Conservation (phyloP, 1,140 invertebrate genomes). For the Drusus annulatus region DNA sequence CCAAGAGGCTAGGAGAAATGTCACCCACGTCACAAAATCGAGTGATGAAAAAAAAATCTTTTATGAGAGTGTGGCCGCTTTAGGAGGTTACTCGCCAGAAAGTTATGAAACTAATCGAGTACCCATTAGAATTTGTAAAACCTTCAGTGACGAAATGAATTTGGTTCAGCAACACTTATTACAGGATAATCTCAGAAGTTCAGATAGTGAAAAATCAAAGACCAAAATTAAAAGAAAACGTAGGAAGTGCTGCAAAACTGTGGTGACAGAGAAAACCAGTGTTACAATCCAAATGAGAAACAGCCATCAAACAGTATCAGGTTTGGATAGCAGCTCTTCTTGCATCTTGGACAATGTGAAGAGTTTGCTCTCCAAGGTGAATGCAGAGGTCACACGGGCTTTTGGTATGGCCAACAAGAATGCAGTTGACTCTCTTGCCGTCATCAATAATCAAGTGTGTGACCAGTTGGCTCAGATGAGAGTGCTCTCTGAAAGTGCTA, state of each 20-base stretch:
- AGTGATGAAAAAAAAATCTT: background rate
- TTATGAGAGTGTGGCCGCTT: no score
- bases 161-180: no score
- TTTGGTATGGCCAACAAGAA: conserved; percentile 14
- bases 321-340: background rate
- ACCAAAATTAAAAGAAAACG: background rate
- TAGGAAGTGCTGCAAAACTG: conserved; percentile 22
- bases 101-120: no score
- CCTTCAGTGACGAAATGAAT: no score
- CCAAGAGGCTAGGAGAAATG: background rate
- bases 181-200: no score
- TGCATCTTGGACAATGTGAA: conserved; percentile 21
- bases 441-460: conserved; percentile 8
- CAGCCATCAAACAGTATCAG: background rate
- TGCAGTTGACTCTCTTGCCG: background rate
- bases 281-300: conserved; percentile 20
- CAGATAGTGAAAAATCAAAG: background rate
- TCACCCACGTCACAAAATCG: background rate
- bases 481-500: conserved; percentile 2
- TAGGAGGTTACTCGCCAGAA: no score
- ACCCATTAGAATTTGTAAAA: no score
- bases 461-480: conserved; percentile 13
- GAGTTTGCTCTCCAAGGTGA: conserved; percentile 14
- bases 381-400: conserved; percentile 21
- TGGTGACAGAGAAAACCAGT: conserved; percentile 5